Evolutionary conservation across 2,797 vertebrate species (phyloP).

Genomic region (Sebastolobus alascanus): DNA sequence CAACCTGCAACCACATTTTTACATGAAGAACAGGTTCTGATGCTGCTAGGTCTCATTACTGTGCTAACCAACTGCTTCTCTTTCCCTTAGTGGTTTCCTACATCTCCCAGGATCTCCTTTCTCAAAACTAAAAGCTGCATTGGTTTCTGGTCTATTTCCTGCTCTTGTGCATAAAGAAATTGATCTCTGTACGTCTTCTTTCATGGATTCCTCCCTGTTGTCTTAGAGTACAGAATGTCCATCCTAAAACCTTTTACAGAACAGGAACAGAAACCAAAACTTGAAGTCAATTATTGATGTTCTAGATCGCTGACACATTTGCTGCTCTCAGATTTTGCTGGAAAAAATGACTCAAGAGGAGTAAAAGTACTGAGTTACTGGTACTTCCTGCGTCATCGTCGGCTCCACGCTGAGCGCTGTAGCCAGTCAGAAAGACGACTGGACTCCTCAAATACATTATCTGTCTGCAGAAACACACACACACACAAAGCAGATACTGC

Average conservation of each 20-base stretch:
- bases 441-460: conserved; percentile 64
- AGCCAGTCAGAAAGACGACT: conserved; percentile 58
- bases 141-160: neutral
- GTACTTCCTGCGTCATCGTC: neutral
- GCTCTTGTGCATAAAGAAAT: conserved; percentile 4
- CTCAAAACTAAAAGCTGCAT: neutral
- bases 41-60: neutral
- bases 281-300: neutral
- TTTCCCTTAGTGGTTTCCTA: neutral
- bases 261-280: neutral
- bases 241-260: neutral
- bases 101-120: neutral
- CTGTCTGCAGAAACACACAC: conserved; percentile 55
- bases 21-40: neutral
- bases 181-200: neutral
- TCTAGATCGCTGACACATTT: neutral
- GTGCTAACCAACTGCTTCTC: neutral
- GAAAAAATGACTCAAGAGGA: neutral
- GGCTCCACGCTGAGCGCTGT: conserved; percentile 34
- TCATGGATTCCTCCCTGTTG: conserved; percentile 1
- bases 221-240: neutral
- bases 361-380: neutral
- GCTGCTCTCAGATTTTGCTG: neutral
- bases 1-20: conserved; percentile 33
- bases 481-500: conserved; percentile 24